Base-by-base conservation (phyloP, 37 sponge, comb jelly and placozoan species). In the Petrosia ficiformis region DNA sequence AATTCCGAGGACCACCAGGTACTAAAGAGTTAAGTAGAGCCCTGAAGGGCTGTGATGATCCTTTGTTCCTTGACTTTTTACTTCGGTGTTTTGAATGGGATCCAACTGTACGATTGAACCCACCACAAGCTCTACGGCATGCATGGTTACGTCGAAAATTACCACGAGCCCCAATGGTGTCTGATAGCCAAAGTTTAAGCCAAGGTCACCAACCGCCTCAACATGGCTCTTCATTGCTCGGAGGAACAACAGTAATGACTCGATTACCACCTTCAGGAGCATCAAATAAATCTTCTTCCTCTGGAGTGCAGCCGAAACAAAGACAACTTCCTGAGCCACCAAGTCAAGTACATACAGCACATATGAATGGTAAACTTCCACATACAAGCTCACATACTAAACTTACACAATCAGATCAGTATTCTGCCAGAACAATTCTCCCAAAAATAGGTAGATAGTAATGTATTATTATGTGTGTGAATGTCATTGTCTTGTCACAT, bases 41-140 rank as follows among this genome's bases (percentile, higher is more conserved):
- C 0, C 80, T 98, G 25, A 89, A 82, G 65, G 93, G 93, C 14
- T 94, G 90, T 37, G 97, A 98, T 42, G 99, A 98, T 57, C 87
- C 81, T 31, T 86, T 83, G 42, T 92, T 86, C 65, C 59, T 87
- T 32, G 96, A 86, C 86, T 98, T 84, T 73, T 80, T 84, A 14
- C 71, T 81, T 39, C 80, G 73, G 33, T 90, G 82, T 69, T 78
- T 86, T 64, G 84, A 81, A 30, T 85, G 87, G 93, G 93, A 83
- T 74, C 90, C 92, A 11, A 59, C 63, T 25, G 70, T 41, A 44
- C 41, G 92, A 34, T 80, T 94, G 79, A 91, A 81, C n/a, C 89
- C 92, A 14, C 84, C 81, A 28, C 76, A 71, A 29, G 94, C 93
- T 22, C 79, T 94, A 44, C 71, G 85, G 38, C 95, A 94, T 63